Percentiles rank a stretch among this genome's conserved stretches.
Evolutionary conservation across 2,888 invertebrate species (phyloP).

Genomic region (Dasypolia templi): DNA sequence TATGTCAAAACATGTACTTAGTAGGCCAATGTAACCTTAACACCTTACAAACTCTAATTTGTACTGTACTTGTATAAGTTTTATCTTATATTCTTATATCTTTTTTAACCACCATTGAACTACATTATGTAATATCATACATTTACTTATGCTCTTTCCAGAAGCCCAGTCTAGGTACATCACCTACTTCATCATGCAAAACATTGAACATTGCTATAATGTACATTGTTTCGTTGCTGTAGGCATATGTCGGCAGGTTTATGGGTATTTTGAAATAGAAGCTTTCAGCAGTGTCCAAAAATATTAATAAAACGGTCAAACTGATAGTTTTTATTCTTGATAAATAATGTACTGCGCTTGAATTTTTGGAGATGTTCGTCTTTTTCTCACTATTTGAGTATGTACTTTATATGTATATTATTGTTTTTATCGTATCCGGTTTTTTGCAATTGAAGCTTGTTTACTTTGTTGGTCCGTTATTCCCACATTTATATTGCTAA

Average conservation of each 20-base stretch:
- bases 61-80: neutral
- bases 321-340: neutral
- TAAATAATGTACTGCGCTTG: neutral
- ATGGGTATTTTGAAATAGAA: neutral
- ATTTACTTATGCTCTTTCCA: neutral
- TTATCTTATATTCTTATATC: neutral
- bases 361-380: neutral
- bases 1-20: neutral
- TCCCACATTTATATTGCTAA: slow-evolving; percentile 34
- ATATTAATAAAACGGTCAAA: neutral
- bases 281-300: neutral
- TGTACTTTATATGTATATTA: neutral
- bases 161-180: neutral
- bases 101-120: neutral
- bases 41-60: neutral
- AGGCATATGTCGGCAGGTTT: neutral
- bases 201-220: neutral
- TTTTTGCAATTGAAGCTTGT: slow-evolving; percentile 9
- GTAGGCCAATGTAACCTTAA: neutral
- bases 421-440: slow-evolving; percentile 11
- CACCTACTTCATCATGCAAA: too few relatives aligned
- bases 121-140: too few relatives aligned
- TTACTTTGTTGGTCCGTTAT: slow-evolving; percentile 1
- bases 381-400: neutral
- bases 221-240: neutral